Conservation (phyloP, 2,888 invertebrate species). For the Drosophila sordidapex region DNA sequence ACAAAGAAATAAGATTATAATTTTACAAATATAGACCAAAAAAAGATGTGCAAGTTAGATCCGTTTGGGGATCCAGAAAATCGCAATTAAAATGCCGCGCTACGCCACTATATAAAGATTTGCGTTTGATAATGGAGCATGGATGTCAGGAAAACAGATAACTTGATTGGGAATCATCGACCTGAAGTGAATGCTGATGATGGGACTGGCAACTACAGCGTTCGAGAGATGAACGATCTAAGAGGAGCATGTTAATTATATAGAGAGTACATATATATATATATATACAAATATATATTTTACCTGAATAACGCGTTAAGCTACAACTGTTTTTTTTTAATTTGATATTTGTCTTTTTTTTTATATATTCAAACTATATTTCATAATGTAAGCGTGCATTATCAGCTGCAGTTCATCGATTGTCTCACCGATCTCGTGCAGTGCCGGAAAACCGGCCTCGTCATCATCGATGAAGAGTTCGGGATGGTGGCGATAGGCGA, state of each 20-base stretch:
- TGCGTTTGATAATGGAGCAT: neutral
- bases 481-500: conserved; percentile 78
- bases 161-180: conserved; percentile 4
- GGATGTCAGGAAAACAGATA: neutral
- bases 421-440: conserved; percentile 85
- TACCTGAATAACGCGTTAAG: conserved; percentile 61
- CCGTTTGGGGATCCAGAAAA: neutral
- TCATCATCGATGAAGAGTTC: conserved; percentile 81
- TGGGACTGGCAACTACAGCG: conserved; percentile 23
- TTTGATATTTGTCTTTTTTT: conserved; percentile 22
- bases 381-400: conserved; percentile 84
- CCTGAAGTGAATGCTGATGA: conserved; percentile 15
- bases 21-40: neutral
- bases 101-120: conserved; percentile 6
- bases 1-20: neutral
- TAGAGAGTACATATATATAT: conserved; percentile 14
- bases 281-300: conserved; percentile 34
- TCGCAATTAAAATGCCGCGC: neutral
- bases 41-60: neutral
- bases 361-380: conserved; percentile 84
- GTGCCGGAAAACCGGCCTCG: conserved; percentile 81
- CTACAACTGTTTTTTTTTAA: conserved; percentile 18
- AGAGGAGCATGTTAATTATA: conserved; percentile 26
- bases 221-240: conserved; percentile 26
- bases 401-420: conserved; percentile 85